Base-by-base conservation (phyloP, 2,797 vertebrate genomes). In the Diceros bicornis region DNA sequence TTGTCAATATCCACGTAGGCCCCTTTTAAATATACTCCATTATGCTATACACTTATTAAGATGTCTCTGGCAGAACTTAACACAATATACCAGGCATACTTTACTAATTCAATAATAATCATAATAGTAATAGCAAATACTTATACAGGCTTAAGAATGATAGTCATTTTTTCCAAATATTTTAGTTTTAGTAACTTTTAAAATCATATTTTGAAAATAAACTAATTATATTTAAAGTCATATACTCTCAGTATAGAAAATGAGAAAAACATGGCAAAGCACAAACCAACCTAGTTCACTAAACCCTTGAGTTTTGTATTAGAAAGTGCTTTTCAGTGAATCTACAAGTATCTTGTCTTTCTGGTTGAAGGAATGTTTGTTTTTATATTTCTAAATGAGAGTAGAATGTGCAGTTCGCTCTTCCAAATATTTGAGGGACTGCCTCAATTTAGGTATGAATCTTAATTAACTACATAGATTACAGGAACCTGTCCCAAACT, bases 331-430 rank as follows among this genome's bases (percentile, higher is more conserved):
- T 98, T 16, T 84, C 29, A 50, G 21, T 44, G 41, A 47, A 91
- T 61, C 90, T 37, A 32, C 17, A 59, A 81, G 13, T 23, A 20
- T 79, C 81, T 95, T 18, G 29, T 66, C 74, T 95, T 96, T 92
- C 61, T 44, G 94, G 1, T 64, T 95, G 29, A 74, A 91, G 41
- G 83, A 97, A 55, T 27, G 83, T 82, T 86, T 97, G 68, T 66
- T 57, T 92, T 94, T 92, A n/a, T 17, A 72, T 25, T 97, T 98
- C 74, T 92, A n/a, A 8, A 74, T 91, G 18, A 11, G 27, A 97
- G 44, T 71, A 32, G 27, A 79, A 74, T 72, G 77, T n/a, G 3
- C 17, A 68, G 21, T 74, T 83, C 27, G 50, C 64, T 59, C 68
- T 79, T 79, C 57, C 61, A 90, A 75, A 78, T 86, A 77, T 89